Base-by-base conservation (phyloP, 2,113 vertebrate genomes). In the Oreochromis aureus region DNA sequence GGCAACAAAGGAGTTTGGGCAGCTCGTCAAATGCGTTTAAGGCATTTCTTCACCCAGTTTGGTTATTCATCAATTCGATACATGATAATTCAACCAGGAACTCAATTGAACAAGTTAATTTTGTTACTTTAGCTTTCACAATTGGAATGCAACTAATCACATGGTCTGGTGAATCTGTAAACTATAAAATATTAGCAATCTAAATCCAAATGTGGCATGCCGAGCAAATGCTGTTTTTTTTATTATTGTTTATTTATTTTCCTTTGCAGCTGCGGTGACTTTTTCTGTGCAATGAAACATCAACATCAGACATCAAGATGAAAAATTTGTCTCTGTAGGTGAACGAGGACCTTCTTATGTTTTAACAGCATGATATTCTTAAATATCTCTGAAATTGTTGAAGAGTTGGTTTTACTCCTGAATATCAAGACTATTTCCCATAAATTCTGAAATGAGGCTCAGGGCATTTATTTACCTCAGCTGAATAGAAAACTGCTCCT, bases 301-400 rank as follows among this genome's bases (percentile, higher is more conserved):
- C 90, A 86, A 87, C 61, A 63, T 87, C 48, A 85, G 79, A 92
- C 10, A 81, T 92, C 85, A 66, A 69, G 89, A 92, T 91, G 81
- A 89, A 85, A 92, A 86, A 88, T 32, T 76, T 84, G 55, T 76
- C 41, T 73, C 58, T 81, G 22, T 18, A 76, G 34, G 56, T 89
- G 82, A 87, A 85, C 87, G 87, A 91, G 81, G 87, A 89, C 95
- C 84, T 89, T 81, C 95, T 92, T 89, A 55, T 41, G 85, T 36
- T 86, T 90, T 66, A 56, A 79, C 86, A 48, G 32, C 78, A 63
- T 32, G 18, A 79, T 80, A 81, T 87, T 41, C 41, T 86, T 36
- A 80, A 84, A 86, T 7, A 6, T 59, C 51, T 76, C 73, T 85
- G 12, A 54, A 56, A 76, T 48, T 61, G 24, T 48, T 61, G 58